Conservation (phyloP, 2,113 vertebrate genomes). For the Rattus norvegicus region DNA sequence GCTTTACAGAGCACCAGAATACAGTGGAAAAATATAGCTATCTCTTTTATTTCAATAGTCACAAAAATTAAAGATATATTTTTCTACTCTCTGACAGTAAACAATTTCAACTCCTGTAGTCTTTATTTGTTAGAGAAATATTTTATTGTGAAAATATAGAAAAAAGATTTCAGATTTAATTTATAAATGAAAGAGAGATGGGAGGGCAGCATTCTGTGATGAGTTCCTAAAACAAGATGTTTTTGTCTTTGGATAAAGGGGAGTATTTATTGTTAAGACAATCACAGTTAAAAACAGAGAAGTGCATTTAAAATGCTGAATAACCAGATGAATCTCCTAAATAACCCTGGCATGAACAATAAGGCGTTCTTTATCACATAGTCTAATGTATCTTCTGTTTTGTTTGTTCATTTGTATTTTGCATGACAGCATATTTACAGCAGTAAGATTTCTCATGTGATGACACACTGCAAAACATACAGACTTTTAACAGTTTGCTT, state of each 20-base stretch:
- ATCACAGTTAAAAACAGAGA: not conserved
- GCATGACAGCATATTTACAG: not conserved
- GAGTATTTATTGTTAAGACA: not conserved
- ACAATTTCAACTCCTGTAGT: not conserved
- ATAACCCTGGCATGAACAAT: not conserved
- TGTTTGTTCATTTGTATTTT: not conserved
- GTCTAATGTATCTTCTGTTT: not conserved
- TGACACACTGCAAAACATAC: not conserved
- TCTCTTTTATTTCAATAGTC: not conserved
- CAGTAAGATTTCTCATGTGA: not conserved
- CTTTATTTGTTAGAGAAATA: not conserved
- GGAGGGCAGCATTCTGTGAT: not conserved
- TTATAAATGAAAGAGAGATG: too few relatives aligned
- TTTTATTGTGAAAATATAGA: not conserved
- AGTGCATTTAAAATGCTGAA: not conserved
- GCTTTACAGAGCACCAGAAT: not conserved
- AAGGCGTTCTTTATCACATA: not conserved
- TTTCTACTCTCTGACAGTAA: not conserved
- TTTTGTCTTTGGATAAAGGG: not conserved
- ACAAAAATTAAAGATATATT: not conserved
- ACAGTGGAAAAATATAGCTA: not conserved
- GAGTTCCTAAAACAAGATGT: constrained; percentile 1
- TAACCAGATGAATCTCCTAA: not conserved
- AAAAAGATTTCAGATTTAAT: not conserved
- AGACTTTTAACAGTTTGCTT: not conserved